These are phyloP conservation scores for Eriocheir sinensis DNA, from an alignment of 1,140 invertebrate species.

Conservation along the genomic window DNA sequence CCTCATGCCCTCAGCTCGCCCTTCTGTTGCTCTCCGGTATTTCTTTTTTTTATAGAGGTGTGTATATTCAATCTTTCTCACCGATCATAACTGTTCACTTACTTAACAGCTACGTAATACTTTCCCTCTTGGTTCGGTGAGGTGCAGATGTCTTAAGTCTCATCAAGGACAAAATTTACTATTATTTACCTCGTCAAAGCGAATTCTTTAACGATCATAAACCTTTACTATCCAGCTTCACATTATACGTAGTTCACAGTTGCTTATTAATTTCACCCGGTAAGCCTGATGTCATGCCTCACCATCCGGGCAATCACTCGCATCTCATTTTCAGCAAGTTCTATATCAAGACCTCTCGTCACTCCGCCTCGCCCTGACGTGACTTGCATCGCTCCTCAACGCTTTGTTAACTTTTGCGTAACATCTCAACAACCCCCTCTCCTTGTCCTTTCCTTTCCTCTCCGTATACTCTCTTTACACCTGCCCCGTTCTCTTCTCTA, in stretches of 20 bases:
- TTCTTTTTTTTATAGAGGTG: neutral
- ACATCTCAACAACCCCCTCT: too few relatives aligned
- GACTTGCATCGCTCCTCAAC: too few relatives aligned
- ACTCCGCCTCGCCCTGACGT: neutral
- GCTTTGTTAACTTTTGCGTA: too few relatives aligned
- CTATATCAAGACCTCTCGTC: neutral
- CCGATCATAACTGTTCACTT: neutral
- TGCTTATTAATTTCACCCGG: neutral
- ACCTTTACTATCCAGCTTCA: neutral
- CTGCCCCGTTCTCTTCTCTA: neutral
- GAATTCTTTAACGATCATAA: conserved; percentile 26
- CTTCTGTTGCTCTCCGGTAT: neutral
- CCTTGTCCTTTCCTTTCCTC: neutral
- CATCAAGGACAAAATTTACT: too few relatives aligned
- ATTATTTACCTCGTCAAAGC: too few relatives aligned
- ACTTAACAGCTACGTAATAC: neutral
- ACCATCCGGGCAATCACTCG: neutral
- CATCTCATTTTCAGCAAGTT: neutral
- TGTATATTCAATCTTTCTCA: neutral
- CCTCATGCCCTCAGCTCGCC: neutral
- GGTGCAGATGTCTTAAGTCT: too few relatives aligned
- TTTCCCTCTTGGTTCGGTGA: neutral
- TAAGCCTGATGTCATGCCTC: neutral
- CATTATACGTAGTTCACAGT: neutral
- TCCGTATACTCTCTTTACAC: neutral